These are phyloP conservation scores for Helobdella robusta DNA, from an alignment of 2,888 invertebrate genomes.

Conservation along the genomic window DNA sequence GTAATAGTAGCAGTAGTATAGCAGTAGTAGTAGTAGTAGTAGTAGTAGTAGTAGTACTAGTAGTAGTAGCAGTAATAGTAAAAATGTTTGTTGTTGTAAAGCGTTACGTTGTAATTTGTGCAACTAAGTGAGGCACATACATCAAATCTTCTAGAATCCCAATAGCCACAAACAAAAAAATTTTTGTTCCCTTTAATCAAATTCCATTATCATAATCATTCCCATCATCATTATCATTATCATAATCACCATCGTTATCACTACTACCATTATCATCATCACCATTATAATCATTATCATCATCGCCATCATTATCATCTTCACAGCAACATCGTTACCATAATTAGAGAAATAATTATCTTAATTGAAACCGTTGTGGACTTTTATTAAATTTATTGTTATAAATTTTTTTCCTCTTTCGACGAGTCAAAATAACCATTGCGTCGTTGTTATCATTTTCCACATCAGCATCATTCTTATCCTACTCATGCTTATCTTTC, in stretches of 20 bases:
- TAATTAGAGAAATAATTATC: too few species aligned
- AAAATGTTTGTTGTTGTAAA: too few species aligned
- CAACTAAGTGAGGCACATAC: not conserved
- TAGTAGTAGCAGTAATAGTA: not conserved
- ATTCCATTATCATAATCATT: not conserved
- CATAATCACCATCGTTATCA: not conserved
- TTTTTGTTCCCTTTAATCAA: too few species aligned
- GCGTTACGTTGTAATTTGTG: too few species aligned
- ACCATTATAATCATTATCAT: not conserved
- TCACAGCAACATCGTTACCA: not conserved
- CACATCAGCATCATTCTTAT: too few species aligned
- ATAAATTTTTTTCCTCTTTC: too few species aligned
- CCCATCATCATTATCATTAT: not conserved
- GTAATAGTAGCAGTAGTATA: slow-evolving; percentile 4
- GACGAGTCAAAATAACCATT: too few species aligned
- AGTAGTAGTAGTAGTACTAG: not conserved
- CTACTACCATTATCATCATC: not conserved
- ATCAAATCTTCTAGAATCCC: slow-evolving; percentile 3
- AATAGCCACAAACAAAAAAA: too few species aligned
- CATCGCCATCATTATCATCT: not conserved
- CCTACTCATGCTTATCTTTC: too few species aligned
- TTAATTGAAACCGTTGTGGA: too few species aligned
- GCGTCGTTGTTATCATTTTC: too few species aligned
- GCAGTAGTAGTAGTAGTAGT: not conserved
- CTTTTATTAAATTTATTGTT: too few species aligned